phyloP scores from a whole-genome alignment of 1,140 invertebrate species.

The Acromyrmex echinatior region DNA sequence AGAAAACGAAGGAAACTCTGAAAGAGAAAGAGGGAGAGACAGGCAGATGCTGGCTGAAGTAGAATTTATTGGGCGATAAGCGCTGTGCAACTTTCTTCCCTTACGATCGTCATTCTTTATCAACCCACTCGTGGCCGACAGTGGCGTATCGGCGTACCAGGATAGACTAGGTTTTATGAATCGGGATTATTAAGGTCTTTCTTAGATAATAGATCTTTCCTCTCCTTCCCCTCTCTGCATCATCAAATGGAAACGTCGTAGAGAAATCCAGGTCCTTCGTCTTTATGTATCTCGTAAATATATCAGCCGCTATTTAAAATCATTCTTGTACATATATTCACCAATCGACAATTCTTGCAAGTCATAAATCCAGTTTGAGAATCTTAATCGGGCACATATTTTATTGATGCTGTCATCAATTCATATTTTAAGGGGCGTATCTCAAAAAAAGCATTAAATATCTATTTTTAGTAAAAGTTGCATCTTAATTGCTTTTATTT shows the following conservation, averaged over 20 bases:
- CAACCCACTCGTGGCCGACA: slow-evolving; percentile 76
- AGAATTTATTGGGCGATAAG: slow-evolving; percentile 83
- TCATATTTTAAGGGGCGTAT: not conserved
- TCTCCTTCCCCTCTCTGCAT: not conserved
- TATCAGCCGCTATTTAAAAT: slow-evolving; percentile 36
- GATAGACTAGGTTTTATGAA: slow-evolving; percentile 76
- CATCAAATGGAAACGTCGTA: slow-evolving; percentile 67
- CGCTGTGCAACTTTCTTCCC: slow-evolving; percentile 79
- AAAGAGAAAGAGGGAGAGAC: slow-evolving; percentile 47
- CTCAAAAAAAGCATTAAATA: no score
- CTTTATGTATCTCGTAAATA: slow-evolving; percentile 53
- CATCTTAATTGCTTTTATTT: no score
- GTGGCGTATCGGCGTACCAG: slow-evolving; percentile 70
- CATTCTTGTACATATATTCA: not conserved
- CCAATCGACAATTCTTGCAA: not conserved
- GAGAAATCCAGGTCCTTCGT: slow-evolving; percentile 51
- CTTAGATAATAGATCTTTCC: slow-evolving; percentile 73
- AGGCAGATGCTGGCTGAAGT: slow-evolving; percentile 77
- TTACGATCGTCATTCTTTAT: slow-evolving; percentile 81
- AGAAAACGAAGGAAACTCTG: slow-evolving; percentile 48
- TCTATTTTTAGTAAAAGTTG: no score
- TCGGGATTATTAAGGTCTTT: slow-evolving; percentile 76
- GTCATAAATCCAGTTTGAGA: not conserved
- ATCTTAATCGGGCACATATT: not conserved
- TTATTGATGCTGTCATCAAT: not conserved